Evolutionary conservation across 1,140 invertebrate species (phyloP).

Genomic region (Diuraphis noxia): DNA sequence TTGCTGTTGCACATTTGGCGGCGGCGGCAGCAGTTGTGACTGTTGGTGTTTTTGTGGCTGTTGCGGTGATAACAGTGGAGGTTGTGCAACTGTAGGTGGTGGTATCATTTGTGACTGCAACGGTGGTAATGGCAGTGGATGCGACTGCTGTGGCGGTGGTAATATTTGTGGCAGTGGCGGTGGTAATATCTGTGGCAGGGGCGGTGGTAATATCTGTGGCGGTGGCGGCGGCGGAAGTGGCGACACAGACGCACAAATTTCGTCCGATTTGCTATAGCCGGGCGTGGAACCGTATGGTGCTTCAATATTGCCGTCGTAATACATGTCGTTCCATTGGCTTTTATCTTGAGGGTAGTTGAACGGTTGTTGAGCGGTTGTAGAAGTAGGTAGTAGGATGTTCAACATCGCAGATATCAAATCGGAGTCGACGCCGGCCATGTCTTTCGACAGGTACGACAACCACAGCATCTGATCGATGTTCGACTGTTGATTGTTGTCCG

Average conservation of each 20-base stretch:
- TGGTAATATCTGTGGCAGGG: no score
- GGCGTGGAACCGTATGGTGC: not conserved
- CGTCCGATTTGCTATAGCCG: not conserved
- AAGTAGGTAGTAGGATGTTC: not conserved
- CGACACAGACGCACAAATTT: not conserved
- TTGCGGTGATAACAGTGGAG: not conserved
- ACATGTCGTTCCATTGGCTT: constrained; percentile 5
- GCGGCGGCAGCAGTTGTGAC: not conserved
- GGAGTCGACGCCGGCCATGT: not conserved
- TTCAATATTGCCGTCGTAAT: not conserved
- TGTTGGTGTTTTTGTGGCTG: not conserved
- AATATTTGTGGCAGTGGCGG: not conserved
- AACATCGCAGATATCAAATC: not conserved
- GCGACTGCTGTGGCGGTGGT: not conserved
- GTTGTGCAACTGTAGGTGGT: not conserved
- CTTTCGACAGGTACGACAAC: constrained; percentile 29
- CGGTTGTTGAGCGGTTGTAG: not conserved
- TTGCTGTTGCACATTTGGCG: not conserved
- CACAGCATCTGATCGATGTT: constrained; percentile 19
- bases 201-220: not conserved
- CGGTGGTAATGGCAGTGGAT: not conserved
- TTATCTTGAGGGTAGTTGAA: not conserved
- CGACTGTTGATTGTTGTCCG: not conserved
- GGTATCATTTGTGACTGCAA: not conserved
- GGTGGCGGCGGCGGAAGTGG: not conserved